Conservation (phyloP, 2,888 invertebrate species). For the Mechanitis mazaeus region DNA sequence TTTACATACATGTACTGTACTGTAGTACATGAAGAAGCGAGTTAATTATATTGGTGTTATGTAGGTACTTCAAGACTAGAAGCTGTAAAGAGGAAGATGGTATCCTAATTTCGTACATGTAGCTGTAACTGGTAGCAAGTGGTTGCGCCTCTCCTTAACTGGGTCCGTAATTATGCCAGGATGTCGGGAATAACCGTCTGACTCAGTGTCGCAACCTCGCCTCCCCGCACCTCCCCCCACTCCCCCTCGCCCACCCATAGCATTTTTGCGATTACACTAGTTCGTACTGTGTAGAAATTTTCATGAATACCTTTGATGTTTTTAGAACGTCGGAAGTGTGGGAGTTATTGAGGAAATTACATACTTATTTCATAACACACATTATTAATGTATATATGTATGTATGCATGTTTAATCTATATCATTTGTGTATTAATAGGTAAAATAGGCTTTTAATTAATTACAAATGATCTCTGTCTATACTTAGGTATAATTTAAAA, state of each 20-base stretch:
- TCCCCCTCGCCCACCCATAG: conserved; percentile 35
- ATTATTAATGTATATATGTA: no score
- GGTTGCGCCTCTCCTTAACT: conserved; percentile 44
- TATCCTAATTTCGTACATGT: conserved; percentile 1
- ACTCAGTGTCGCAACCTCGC: conserved; percentile 52
- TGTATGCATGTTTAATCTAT: no score
- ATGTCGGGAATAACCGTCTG: conserved; percentile 69
- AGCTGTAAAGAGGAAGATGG: background rate
- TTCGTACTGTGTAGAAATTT: conserved; percentile 1
- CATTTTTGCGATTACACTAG: conserved; percentile 17
- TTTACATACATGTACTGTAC: no score
- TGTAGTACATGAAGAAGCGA: no score
- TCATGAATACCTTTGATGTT: conserved; percentile 1
- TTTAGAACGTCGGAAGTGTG: background rate
- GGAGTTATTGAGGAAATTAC: background rate
- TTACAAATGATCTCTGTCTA: no score
- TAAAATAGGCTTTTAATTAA: no score
- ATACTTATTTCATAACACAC: no score
- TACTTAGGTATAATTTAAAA: no score
- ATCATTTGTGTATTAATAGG: no score
- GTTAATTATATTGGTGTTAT: no score
- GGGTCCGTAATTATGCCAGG: conserved; percentile 59
- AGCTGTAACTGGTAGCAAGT: conserved; percentile 10
- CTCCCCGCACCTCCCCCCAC: conserved; percentile 28
- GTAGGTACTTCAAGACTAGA: no score